Percentiles rank a stretch among this genome's conserved stretches.
Evolutionary conservation across 2,797 vertebrate species (phyloP).

Genomic region (Sebastes kiyomatsui): DNA sequence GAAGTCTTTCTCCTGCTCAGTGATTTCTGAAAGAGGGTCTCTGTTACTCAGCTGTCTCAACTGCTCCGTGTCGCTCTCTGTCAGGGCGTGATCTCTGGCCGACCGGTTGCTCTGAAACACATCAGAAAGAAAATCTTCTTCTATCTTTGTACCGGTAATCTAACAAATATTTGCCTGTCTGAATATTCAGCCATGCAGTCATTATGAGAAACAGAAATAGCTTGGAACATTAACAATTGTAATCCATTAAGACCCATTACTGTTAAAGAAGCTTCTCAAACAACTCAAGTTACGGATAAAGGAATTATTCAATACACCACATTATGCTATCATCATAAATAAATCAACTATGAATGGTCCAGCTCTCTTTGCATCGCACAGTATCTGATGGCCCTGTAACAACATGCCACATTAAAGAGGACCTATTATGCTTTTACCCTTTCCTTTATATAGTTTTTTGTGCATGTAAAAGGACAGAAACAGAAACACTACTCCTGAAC

Average conservation of each 20-base stretch:
- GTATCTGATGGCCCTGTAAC: conserved; percentile 3
- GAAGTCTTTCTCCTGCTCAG: conserved; percentile 98
- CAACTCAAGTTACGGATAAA: conserved; percentile 40
- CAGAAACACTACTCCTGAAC: too few species aligned
- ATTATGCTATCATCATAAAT: conserved; percentile 35
- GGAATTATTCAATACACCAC: conserved; percentile 10
- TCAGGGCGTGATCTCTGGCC: conserved; percentile 93
- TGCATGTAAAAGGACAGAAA: too few species aligned
- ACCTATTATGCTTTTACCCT: too few species aligned
- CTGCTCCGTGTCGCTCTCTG: conserved; percentile 93
- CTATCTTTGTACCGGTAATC: neutral
- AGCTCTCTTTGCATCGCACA: neutral
- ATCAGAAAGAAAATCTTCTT: conserved; percentile 4
- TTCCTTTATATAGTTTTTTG: too few species aligned
- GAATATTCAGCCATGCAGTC: neutral
- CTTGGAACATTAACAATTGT: neutral
- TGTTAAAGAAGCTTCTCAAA: neutral
- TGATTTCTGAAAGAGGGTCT: conserved; percentile 97
- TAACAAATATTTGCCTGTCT: neutral
- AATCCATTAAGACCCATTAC: conserved; percentile 26
- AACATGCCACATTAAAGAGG: neutral
- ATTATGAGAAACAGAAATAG: neutral
- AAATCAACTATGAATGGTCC: conserved; percentile 4
- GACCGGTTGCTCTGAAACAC: conserved; percentile 90
- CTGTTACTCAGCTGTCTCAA: conserved; percentile 92